Conservation (phyloP, 2,797 vertebrate genomes). For the Jordanella pulchra region DNA sequence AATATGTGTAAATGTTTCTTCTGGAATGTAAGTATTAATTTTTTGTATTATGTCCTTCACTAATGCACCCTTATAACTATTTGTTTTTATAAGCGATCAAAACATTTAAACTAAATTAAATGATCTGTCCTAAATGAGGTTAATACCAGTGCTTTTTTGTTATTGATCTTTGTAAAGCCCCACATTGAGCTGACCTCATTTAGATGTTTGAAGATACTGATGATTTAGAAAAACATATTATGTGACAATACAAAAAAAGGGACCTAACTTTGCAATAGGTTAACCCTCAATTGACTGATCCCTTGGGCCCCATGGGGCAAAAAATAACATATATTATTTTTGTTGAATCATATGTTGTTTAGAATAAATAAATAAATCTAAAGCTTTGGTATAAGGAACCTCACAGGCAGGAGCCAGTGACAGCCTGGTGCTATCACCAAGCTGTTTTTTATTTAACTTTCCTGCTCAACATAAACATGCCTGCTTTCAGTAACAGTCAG, state of each 20-base stretch:
- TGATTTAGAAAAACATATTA: neutral
- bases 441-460: conserved; percentile 76
- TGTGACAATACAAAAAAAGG: too few species aligned
- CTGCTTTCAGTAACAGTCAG: conserved; percentile 84
- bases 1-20: neutral
- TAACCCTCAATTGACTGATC: neutral
- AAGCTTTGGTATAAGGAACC: conserved; percentile 46
- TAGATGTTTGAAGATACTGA: neutral
- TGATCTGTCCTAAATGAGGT: neutral
- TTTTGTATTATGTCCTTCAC: neutral
- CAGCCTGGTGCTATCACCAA: conserved; percentile 78
- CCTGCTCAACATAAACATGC: conserved; percentile 81
- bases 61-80: neutral
- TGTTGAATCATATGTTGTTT: neutral
- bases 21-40: neutral
- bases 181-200: neutral
- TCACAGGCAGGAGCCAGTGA: conserved; percentile 47
- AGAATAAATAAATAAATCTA: conserved; percentile 23
- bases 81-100: neutral
- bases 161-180: neutral
- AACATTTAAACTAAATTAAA: neutral
- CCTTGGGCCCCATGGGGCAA: neutral
- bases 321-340: neutral
- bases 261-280: neutral
- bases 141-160: neutral